Percentiles rank a stretch among this genome's conserved stretches.
These are phyloP conservation scores for Streblospio benedicti DNA, from an alignment of 1,140 invertebrate species.

Conservation along the genomic window DNA sequence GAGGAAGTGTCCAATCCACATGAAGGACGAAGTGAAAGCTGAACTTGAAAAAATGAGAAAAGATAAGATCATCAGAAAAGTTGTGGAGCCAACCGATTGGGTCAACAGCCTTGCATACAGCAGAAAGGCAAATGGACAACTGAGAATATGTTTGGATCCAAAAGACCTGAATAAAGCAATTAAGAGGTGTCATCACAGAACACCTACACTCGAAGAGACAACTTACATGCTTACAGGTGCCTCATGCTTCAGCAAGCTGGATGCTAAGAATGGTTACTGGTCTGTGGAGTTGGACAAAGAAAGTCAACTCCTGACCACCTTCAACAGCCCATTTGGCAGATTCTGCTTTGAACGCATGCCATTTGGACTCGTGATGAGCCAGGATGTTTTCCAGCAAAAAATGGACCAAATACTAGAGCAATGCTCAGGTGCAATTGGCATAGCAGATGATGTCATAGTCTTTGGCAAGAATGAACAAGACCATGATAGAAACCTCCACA, in stretches of 20 bases:
- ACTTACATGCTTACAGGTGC: slow-evolving; percentile 21
- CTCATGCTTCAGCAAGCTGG: slow-evolving; percentile 25
- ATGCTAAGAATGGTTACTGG: slow-evolving; percentile 24
- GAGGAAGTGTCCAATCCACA: neutral
- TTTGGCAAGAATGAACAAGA: neutral
- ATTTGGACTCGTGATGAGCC: slow-evolving; percentile 17
- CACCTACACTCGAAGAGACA: slow-evolving; percentile 25
- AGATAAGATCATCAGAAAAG: neutral
- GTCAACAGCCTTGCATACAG: slow-evolving; percentile 18
- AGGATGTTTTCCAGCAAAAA: slow-evolving; percentile 36
- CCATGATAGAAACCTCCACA: slow-evolving; percentile 5
- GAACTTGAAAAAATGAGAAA: neutral
- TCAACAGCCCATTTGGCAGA: slow-evolving; percentile 22
- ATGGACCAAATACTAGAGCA: slow-evolving; percentile 31
- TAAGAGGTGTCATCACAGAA: slow-evolving; percentile 15
- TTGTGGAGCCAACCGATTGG: slow-evolving; percentile 15
- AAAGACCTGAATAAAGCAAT: slow-evolving; percentile 24
- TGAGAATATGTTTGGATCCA: slow-evolving; percentile 26
- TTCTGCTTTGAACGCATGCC: slow-evolving; percentile 20
- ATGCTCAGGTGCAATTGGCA: slow-evolving; percentile 34
- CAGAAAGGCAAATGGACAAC: slow-evolving; percentile 20
- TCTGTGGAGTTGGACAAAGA: slow-evolving; percentile 22
- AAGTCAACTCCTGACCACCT: slow-evolving; percentile 24
- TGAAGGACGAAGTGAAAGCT: neutral
- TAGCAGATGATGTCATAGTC: slow-evolving; percentile 33